phyloP scores from a whole-genome alignment of 2,113 vertebrate genomes.

The Hypocryptadius cinnamomeus region DNA sequence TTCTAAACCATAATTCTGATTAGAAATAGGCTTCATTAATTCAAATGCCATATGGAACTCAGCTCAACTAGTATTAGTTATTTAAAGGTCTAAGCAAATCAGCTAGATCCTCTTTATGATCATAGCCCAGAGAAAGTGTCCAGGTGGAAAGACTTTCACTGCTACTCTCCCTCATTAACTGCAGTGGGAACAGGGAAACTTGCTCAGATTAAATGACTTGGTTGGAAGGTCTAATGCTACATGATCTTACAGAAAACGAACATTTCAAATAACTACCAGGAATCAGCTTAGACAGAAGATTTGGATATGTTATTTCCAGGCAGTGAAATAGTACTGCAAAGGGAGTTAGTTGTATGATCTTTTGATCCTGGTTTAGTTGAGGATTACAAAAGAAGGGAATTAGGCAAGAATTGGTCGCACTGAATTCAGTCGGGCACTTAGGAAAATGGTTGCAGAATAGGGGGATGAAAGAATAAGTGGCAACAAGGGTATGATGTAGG shows the following conservation, averaged over 20 bases:
- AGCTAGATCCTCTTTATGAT: background rate
- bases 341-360: background rate
- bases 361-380: background rate
- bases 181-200: background rate
- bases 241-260: background rate
- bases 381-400: background rate
- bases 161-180: background rate
- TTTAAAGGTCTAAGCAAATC: slow-evolving; percentile 10
- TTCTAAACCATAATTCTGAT: background rate
- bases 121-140: background rate
- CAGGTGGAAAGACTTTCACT: background rate
- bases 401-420: background rate
- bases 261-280: background rate
- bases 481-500: background rate
- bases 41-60: background rate
- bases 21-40: background rate
- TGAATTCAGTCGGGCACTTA: background rate
- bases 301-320: background rate
- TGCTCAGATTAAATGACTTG: background rate
- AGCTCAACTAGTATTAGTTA: background rate
- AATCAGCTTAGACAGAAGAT: background rate
- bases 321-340: background rate
- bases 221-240: background rate
- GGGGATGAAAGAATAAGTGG: background rate
- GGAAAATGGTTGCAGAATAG: background rate